These are phyloP conservation scores for Pheosia gnoma DNA, from an alignment of 2,888 invertebrate genomes.

Conservation along the genomic window DNA sequence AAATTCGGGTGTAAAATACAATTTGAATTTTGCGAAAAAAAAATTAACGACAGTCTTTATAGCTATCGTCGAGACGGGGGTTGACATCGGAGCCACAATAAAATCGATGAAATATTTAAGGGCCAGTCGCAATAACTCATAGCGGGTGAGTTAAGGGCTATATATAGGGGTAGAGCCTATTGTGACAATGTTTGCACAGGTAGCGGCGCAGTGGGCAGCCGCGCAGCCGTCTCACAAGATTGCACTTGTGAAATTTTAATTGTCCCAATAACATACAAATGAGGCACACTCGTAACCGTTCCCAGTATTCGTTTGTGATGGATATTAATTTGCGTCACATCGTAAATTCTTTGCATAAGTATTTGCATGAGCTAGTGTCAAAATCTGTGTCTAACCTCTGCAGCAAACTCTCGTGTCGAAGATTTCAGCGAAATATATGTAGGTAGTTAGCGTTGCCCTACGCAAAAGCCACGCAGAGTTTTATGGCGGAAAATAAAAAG, in stretches of 20 bases:
- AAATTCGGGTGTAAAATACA: constrained; percentile 60
- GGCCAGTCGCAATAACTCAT: constrained; percentile 74
- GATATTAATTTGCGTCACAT: background rate
- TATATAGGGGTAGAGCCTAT: constrained; percentile 41
- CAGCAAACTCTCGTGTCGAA: no score
- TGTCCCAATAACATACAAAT: constrained; percentile 48
- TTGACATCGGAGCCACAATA: constrained; percentile 84
- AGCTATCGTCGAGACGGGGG: constrained; percentile 73
- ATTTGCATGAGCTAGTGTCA: background rate
- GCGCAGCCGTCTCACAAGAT: constrained; percentile 36
- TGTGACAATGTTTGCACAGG: constrained; percentile 70
- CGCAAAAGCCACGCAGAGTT: no score
- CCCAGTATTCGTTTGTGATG: constrained; percentile 6
- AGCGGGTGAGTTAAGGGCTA: constrained; percentile 56
- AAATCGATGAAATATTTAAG: constrained; percentile 83
- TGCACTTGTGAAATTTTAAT: constrained; percentile 47
- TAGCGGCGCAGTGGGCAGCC: constrained; percentile 64
- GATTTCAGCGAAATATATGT: no score
- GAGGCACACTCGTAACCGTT: constrained; percentile 10
- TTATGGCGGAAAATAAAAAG: no score
- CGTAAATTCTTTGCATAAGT: background rate
- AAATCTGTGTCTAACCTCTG: no score
- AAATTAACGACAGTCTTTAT: constrained; percentile 68
- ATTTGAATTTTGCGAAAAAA: constrained; percentile 66
- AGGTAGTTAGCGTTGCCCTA: no score